Evolutionary conservation across 2,888 invertebrate species (phyloP).

Genomic region (Allacma fusca): DNA sequence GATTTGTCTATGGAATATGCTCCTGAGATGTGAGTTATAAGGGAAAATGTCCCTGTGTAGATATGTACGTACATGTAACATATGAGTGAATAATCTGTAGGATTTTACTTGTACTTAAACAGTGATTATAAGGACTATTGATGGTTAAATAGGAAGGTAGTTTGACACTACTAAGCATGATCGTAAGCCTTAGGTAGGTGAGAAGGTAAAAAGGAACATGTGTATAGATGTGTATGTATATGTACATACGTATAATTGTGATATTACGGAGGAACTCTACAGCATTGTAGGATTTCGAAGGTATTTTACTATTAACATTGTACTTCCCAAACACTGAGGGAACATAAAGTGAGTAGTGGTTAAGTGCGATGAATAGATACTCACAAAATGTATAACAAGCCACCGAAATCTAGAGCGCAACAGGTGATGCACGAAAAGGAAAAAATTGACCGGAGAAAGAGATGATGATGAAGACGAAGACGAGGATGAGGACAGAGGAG

Average conservation of each 20-base stretch:
- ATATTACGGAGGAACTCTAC: background rate
- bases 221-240: background rate
- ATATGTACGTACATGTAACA: no score
- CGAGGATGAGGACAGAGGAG: background rate
- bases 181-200: background rate
- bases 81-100: no score
- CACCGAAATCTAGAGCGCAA: slow-evolving; percentile 43
- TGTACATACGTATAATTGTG: background rate
- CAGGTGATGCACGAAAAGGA: slow-evolving; percentile 47
- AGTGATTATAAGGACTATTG: background rate
- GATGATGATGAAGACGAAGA: slow-evolving; percentile 23
- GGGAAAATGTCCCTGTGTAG: no score
- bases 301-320: slow-evolving; percentile 11
- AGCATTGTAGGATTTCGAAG: background rate
- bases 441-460: slow-evolving; percentile 15
- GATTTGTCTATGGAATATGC: no score
- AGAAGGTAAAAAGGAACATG: background rate
- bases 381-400: background rate
- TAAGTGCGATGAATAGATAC: slow-evolving; percentile 3
- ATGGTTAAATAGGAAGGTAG: slow-evolving; percentile 16
- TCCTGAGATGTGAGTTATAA: no score
- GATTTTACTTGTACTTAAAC: no score
- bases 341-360: background rate
- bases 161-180: slow-evolving; percentile 1
- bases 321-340: background rate